These are phyloP conservation scores for Cosmia pyralina DNA, from an alignment of 2,888 invertebrate species.

Conservation along the genomic window DNA sequence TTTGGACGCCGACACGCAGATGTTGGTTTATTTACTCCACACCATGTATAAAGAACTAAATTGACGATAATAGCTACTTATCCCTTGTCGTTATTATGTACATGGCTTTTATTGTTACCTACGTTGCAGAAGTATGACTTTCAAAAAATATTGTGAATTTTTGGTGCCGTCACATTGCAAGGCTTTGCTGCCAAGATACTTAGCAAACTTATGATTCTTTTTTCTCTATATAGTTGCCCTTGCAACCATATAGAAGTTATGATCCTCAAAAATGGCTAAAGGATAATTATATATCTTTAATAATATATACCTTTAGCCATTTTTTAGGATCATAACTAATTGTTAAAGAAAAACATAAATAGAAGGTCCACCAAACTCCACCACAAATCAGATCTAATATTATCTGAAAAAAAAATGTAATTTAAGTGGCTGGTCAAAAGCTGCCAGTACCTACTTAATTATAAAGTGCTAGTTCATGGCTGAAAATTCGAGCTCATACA, in stretches of 20 bases:
- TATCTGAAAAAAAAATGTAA: background rate
- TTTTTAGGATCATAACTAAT: too few relatives aligned
- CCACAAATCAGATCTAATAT: background rate
- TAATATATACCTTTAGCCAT: too few relatives aligned
- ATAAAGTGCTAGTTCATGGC: background rate
- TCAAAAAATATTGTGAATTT: background rate
- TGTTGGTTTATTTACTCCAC: constrained; percentile 77
- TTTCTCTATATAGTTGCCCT: background rate
- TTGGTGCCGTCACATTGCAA: background rate
- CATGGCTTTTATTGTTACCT: constrained; percentile 32
- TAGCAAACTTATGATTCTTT: background rate
- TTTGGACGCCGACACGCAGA: constrained; percentile 83
- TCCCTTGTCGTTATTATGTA: constrained; percentile 57
- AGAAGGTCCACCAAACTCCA: background rate
- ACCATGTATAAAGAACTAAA: constrained; percentile 72
- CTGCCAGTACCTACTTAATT: background rate
- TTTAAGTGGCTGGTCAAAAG: background rate
- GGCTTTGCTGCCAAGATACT: background rate
- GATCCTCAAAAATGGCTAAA: background rate
- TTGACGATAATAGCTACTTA: constrained; percentile 71
- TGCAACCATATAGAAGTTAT: background rate
- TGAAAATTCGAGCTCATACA: background rate
- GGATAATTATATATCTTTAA: too few relatives aligned
- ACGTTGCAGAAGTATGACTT: constrained; percentile 10
- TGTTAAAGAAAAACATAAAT: background rate